Conservation (phyloP, 2,113 vertebrate genomes). For the Spea bombifrons region DNA sequence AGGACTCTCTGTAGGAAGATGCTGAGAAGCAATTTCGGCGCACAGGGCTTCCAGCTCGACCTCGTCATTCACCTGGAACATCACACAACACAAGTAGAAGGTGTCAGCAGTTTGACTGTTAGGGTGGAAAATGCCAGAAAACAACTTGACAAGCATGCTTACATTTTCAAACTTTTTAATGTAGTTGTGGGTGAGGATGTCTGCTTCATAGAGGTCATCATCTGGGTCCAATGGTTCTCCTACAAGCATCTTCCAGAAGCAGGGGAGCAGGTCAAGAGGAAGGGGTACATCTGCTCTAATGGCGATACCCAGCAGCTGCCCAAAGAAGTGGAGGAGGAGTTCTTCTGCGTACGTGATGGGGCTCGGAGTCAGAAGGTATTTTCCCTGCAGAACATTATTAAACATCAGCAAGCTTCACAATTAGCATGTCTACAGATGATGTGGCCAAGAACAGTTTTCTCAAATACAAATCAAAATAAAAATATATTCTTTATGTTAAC, state of each 20-base stretch:
- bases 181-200: slow-evolving; percentile 92
- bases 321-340: slow-evolving; percentile 93
- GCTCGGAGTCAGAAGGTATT: slow-evolving; percentile 87
- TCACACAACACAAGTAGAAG: neutral
- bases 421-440: neutral
- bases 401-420: neutral
- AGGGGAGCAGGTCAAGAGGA: slow-evolving; percentile 88
- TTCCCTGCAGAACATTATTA: slow-evolving; percentile 70
- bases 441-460: neutral
- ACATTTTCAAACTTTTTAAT: slow-evolving; percentile 93
- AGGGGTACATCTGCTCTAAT: slow-evolving; percentile 92
- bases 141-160: slow-evolving; percentile 34
- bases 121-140: too few species aligned
- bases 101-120: too few species aligned
- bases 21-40: slow-evolving; percentile 89
- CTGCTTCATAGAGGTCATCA: slow-evolving; percentile 88
- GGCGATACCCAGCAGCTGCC: slow-evolving; percentile 90
- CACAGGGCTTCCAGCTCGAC: slow-evolving; percentile 87
- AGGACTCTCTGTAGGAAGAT: slow-evolving; percentile 84
- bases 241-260: slow-evolving; percentile 94
- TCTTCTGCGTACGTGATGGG: slow-evolving; percentile 94
- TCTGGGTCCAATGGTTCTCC: slow-evolving; percentile 83
- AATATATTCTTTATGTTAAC: neutral
- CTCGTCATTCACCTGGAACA: slow-evolving; percentile 81
- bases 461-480: neutral